Percentiles rank a stretch among this genome's conserved stretches.
phyloP scores from a whole-genome alignment of 2,888 invertebrate genomes.

The Apodemia zela region DNA sequence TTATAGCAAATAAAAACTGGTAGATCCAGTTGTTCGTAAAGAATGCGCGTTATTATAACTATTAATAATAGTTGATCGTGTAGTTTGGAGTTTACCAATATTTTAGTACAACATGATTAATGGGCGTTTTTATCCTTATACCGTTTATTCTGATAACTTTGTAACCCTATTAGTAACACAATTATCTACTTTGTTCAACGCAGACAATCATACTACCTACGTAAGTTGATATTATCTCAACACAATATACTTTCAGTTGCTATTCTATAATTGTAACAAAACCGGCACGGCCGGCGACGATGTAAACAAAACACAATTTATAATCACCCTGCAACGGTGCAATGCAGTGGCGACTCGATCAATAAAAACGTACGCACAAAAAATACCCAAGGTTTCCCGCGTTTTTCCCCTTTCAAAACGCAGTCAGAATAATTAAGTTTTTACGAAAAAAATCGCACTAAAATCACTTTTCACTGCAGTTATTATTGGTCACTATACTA shows the following conservation, averaged over 20 bases:
- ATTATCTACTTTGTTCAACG: neutral
- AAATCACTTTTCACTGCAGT: conserved; percentile 14
- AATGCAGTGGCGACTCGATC: conserved; percentile 59
- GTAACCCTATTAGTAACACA: no score
- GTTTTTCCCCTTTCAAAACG: neutral
- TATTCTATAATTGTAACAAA: conserved; percentile 13
- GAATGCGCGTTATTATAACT: conserved; percentile 46
- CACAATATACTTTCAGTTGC: neutral
- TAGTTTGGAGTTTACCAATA: neutral
- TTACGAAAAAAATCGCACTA: conserved; percentile 21
- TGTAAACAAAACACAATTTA: conserved; percentile 58
- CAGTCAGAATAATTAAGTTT: conserved; percentile 8
- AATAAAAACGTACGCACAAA: conserved; percentile 53
- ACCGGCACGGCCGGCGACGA: conserved; percentile 31
- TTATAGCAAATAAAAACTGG: conserved; percentile 53
- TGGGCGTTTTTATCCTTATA: neutral
- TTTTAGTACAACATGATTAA: neutral
- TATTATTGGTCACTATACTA: conserved; percentile 6
- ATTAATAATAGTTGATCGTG: conserved; percentile 25
- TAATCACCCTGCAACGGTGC: conserved; percentile 55
- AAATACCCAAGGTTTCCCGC: conserved; percentile 56
- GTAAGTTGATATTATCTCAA: conserved; percentile 3
- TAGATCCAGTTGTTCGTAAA: conserved; percentile 52
- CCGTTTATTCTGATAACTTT: neutral
- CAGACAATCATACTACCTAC: neutral